phyloP scores from a whole-genome alignment of 2,113 vertebrate genomes.

The Callopanchax toddi region DNA sequence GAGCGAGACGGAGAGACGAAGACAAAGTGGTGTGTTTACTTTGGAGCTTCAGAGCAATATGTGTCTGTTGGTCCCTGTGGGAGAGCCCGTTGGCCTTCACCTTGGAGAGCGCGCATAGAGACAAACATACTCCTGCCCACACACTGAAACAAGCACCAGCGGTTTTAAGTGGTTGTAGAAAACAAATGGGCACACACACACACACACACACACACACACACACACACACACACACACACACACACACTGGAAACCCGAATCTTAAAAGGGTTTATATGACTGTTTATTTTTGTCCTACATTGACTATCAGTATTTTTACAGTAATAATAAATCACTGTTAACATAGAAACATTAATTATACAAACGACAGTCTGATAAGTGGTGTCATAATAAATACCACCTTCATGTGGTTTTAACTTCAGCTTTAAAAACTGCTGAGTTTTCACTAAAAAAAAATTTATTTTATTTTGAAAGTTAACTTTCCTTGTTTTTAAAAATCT shows the following conservation, averaged over 20 bases:
- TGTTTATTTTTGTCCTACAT: neutral
- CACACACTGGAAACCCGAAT: neutral
- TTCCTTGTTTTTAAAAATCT: too few species aligned
- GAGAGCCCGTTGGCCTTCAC: constrained; percentile 55
- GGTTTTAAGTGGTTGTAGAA: constrained; percentile 8
- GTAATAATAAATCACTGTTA: neutral
- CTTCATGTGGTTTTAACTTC: too few species aligned
- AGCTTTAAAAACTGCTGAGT: too few species aligned
- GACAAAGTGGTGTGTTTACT: constrained; percentile 62
- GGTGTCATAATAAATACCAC: too few species aligned
- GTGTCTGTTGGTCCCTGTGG: constrained; percentile 39
- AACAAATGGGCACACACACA: neutral
- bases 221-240: neutral
- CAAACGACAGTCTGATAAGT: too few species aligned
- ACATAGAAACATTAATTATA: too few species aligned
- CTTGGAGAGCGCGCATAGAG: constrained; percentile 48
- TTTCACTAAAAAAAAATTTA: too few species aligned
- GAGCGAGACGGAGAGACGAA: constrained; percentile 15
- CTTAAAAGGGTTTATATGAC: neutral
- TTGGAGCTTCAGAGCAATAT: constrained; percentile 37
- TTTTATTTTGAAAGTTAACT: too few species aligned
- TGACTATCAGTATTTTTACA: too few species aligned
- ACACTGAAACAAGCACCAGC: constrained; percentile 18
- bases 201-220: neutral
- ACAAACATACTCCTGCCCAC: constrained; percentile 39